phyloP scores from a whole-genome alignment of 2,797 vertebrate genomes.

The Cyclopterus lumpus region DNA sequence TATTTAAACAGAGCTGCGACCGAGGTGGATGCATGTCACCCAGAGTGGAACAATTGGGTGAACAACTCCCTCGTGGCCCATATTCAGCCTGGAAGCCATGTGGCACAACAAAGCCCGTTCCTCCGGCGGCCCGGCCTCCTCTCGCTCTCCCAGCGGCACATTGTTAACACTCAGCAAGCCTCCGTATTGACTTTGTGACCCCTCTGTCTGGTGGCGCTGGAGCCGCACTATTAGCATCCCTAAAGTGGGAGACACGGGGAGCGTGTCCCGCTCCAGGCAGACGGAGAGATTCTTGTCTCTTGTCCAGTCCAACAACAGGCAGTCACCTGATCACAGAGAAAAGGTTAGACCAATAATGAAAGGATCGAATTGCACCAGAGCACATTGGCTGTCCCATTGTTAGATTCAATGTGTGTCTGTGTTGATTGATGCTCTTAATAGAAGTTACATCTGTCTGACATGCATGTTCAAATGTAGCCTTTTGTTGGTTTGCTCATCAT shows the following conservation, averaged over 20 bases:
- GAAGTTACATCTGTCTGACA: background rate
- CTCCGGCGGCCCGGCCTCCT: slow-evolving; percentile 62
- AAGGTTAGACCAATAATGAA: background rate
- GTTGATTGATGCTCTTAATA: background rate
- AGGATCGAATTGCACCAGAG: background rate
- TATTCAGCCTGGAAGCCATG: slow-evolving; percentile 87
- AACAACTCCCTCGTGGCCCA: slow-evolving; percentile 88
- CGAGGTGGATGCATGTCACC: slow-evolving; percentile 80
- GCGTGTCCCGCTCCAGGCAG: slow-evolving; percentile 62
- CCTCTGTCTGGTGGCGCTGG: slow-evolving; percentile 77
- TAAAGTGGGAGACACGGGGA: slow-evolving; percentile 69
- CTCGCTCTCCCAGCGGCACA: slow-evolving; percentile 77
- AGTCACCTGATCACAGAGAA: background rate
- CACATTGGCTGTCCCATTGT: background rate
- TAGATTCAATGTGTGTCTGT: background rate
- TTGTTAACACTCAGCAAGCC: slow-evolving; percentile 91
- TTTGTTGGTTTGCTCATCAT: background rate
- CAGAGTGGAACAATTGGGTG: slow-evolving; percentile 85
- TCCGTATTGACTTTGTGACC: slow-evolving; percentile 87
- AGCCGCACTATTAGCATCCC: slow-evolving; percentile 86
- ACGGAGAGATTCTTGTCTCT: slow-evolving; percentile 40
- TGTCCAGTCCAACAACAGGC: slow-evolving; percentile 2
- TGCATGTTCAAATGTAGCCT: background rate
- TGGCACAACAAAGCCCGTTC: slow-evolving; percentile 88
- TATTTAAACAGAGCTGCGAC: slow-evolving; percentile 88